phyloP scores from a whole-genome alignment of 1,140 invertebrate genomes.

The Arctopsyche grandis region DNA sequence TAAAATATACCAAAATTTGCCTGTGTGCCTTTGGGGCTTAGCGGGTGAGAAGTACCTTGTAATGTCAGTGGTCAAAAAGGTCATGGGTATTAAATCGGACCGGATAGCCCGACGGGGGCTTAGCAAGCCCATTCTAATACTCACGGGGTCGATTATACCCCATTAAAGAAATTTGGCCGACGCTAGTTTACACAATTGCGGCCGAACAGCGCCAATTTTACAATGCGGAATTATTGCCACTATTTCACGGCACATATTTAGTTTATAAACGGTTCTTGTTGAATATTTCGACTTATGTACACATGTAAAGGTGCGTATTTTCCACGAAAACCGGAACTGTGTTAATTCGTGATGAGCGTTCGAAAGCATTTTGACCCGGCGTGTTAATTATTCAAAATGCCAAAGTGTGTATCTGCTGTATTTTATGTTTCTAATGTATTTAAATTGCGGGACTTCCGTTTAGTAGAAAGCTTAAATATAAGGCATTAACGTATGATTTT shows the following conservation, averaged over 20 bases:
- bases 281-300: neutral
- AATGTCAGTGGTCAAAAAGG: no score
- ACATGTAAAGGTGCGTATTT: neutral
- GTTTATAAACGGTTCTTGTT: no score
- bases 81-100: no score
- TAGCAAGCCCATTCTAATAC: neutral
- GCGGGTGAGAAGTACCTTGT: no score
- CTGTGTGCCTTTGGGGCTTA: no score
- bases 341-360: neutral
- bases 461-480: neutral
- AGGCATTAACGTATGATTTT: neutral
- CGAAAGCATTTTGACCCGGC: neutral
- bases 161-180: neutral
- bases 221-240: neutral
- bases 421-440: no score
- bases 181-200: neutral
- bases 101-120: neutral
- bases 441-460: neutral
- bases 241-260: no score
- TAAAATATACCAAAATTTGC: no score
- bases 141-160: neutral
- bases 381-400: no score
- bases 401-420: no score
- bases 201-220: neutral
- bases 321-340: neutral